Base-by-base conservation (phyloP, 2,113 vertebrate genomes). In the Seriola aureovittata region DNA sequence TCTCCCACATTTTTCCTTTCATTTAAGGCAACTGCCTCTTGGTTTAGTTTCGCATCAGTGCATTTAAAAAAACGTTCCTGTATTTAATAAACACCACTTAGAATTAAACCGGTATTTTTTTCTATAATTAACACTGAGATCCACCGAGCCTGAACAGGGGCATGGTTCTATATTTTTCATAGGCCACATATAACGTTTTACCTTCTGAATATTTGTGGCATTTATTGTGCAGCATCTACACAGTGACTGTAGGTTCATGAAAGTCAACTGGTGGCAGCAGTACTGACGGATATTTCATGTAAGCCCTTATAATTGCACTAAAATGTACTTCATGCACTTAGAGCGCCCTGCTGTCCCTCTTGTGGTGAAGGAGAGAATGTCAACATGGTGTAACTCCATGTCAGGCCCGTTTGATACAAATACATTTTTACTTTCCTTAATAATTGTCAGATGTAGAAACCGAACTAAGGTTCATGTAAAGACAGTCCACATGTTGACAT, bases 361-460 rank as follows among this genome's bases (percentile, higher is more conserved):
- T 54, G 85, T 92, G 91, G 90, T 85, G 68, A 85, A 87, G 52
- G 79, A 80, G 70, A 82, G 86, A 84, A 81, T 44, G 19, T 79
- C 66, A 48, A 8, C 16, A 16, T 54, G 68, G 10, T 68, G 42
- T 42, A 73, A 66, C 67, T 54, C 5, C 17, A 17, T 48, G 17
- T 40, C 23, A 7, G 38, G 25, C 40, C 38, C 4, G 1, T 68
- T 0, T 48, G 4, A 34, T 46, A 23, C 34, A 50, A 76, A 55
- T 52, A 19, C 12, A 38, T 32, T 12, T 57, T 17, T 19, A 55
- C 10, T 46, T 36, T 38, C 3, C 10, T n/a, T 42, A 8, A 64
- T 2, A 14, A 60, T 3, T 23, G 29, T 75, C 38, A 19, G 1
- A 34, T 42, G 8, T 21, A 40, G 5, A n/a, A 25, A 5, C 8